These are phyloP conservation scores for Drosophila seclusa DNA, from an alignment of 2,888 invertebrate genomes.

Conservation along the genomic window DNA sequence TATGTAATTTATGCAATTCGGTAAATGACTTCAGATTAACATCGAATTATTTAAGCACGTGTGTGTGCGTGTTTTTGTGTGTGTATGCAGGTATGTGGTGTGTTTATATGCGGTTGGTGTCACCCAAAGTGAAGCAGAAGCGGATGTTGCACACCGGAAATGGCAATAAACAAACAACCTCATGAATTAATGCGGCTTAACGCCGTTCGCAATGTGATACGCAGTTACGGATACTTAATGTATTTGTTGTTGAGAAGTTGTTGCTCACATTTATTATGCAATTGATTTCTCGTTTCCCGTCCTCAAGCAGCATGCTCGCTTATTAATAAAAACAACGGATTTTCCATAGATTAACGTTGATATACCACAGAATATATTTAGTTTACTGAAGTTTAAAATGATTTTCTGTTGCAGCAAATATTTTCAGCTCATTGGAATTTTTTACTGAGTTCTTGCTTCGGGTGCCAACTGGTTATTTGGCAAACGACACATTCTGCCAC, in stretches of 20 bases:
- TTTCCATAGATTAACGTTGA: constrained; percentile 31
- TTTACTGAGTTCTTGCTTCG: constrained; percentile 1
- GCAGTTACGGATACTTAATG: constrained; percentile 40
- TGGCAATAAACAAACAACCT: constrained; percentile 66
- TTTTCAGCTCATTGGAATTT: constrained; percentile 8
- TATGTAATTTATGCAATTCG: constrained; percentile 31
- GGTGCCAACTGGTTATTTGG: constrained; percentile 28
- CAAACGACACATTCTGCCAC: constrained; percentile 23
- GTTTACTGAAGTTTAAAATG: constrained; percentile 1
- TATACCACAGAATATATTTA: constrained; percentile 17
- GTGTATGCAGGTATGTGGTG: neutral
- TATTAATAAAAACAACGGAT: constrained; percentile 42
- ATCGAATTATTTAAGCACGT: constrained; percentile 10
- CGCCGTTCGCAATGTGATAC: constrained; percentile 42
- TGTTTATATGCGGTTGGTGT: constrained; percentile 29
- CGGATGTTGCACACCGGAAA: constrained; percentile 74
- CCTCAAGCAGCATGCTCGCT: neutral
- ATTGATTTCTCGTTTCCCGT: constrained; percentile 23
- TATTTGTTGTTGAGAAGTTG: constrained; percentile 39
- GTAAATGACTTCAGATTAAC: constrained; percentile 34
- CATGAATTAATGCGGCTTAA: constrained; percentile 71
- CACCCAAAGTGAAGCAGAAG: constrained; percentile 57
- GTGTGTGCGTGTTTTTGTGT: constrained; percentile 4
- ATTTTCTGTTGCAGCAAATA: neutral
- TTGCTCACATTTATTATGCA: constrained; percentile 32